phyloP scores from a whole-genome alignment of 2,113 vertebrate genomes.

The Alligator mississippiensis region DNA sequence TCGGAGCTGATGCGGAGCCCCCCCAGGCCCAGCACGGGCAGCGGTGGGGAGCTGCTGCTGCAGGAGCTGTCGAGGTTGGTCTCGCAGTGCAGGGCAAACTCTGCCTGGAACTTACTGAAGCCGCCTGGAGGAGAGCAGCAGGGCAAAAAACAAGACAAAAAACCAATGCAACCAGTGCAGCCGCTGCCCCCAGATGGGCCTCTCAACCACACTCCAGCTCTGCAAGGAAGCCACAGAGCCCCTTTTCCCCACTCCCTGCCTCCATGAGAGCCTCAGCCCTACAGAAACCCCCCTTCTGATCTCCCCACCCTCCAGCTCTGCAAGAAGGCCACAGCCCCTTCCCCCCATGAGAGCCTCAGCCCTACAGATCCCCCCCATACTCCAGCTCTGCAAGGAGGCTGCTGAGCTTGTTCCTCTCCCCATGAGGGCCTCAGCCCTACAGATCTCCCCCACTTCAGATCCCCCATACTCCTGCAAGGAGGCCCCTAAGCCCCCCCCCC shows the following conservation, averaged over 20 bases:
- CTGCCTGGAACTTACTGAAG: slow-evolving; percentile 94
- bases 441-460: background rate
- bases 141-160: fast-evolving
- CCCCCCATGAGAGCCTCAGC: background rate
- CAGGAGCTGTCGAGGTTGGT: slow-evolving; percentile 91
- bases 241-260: background rate
- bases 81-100: slow-evolving; percentile 90
- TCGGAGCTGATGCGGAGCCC: slow-evolving; percentile 96
- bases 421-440: too few relatives aligned
- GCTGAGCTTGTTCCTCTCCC: too few relatives aligned
- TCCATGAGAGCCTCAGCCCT: background rate
- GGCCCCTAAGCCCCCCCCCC: background rate
- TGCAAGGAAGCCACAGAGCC: too few relatives aligned
- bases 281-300: background rate
- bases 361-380: background rate
- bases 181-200: background rate
- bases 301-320: background rate
- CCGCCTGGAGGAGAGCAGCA: slow-evolving; percentile 82
- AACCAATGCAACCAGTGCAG: slow-evolving; percentile 18
- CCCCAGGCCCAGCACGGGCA: slow-evolving; percentile 92
- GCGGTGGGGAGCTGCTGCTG: slow-evolving; percentile 86
- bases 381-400: background rate
- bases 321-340: background rate
- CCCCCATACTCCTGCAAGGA: background rate
- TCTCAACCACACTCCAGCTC: background rate